Evolutionary conservation across 2,888 invertebrate species (phyloP).

Genomic region (Actias luna): DNA sequence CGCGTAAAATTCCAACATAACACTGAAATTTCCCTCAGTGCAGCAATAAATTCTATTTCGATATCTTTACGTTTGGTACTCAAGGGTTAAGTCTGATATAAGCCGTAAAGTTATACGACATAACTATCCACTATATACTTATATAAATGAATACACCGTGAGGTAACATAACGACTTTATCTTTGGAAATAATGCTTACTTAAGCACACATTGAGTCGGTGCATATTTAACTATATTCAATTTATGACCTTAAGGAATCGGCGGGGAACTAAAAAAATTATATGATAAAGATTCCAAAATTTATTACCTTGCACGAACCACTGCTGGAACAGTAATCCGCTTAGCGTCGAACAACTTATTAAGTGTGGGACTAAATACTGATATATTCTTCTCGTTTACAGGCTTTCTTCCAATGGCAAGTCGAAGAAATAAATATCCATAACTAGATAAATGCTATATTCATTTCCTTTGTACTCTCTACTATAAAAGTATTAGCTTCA

Average conservation of each 20-base stretch:
- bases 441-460: neutral
- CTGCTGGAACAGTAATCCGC: constrained; percentile 60
- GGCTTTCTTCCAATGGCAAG: constrained; percentile 14
- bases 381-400: constrained; percentile 71
- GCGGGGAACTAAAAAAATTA: constrained; percentile 61
- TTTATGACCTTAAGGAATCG: constrained; percentile 74
- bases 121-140: constrained; percentile 46
- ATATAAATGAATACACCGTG: constrained; percentile 40
- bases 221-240: constrained; percentile 76
- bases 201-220: constrained; percentile 57
- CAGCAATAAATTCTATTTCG: constrained; percentile 13
- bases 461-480: neutral
- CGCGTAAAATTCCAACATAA: constrained; percentile 11
- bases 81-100: constrained; percentile 54
- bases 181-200: constrained; percentile 64
- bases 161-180: constrained; percentile 68
- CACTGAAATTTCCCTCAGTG: constrained; percentile 13
- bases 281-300: constrained; percentile 78
- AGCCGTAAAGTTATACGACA: constrained; percentile 65
- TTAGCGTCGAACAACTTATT: constrained; percentile 76
- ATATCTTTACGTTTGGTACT: constrained; percentile 34
- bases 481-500: neutral
- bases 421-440: constrained; percentile 7
- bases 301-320: constrained; percentile 58
- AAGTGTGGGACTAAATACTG: constrained; percentile 77